phyloP scores from a whole-genome alignment of 2,888 invertebrate genomes.

The Eilema caniola region DNA sequence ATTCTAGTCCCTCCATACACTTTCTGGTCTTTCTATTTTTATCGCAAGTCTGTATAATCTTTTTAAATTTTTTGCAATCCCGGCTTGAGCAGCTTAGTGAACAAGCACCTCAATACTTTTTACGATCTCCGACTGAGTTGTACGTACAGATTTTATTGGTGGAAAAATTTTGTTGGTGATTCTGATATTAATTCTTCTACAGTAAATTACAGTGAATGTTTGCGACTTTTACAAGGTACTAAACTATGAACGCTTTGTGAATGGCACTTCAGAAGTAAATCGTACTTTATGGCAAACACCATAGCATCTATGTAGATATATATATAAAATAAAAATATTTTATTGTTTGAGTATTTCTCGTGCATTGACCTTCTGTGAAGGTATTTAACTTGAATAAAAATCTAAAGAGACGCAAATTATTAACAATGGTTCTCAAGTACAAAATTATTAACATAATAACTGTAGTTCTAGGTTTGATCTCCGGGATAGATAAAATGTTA shows the following conservation, averaged over 20 bases:
- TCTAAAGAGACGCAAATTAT: background rate
- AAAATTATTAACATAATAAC: background rate
- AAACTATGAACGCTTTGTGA: slow-evolving; percentile 20
- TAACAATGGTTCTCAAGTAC: background rate
- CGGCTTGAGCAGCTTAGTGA: background rate
- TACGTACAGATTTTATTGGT: slow-evolving; percentile 36
- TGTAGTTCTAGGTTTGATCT: background rate
- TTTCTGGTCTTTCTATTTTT: background rate
- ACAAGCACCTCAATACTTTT: slow-evolving; percentile 32
- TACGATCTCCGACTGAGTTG: slow-evolving; percentile 37
- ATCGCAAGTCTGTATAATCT: background rate
- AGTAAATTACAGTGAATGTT: slow-evolving; percentile 27
- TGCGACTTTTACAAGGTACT: slow-evolving; percentile 38
- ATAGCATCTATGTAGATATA: background rate
- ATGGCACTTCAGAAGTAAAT: background rate
- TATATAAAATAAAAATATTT: background rate
- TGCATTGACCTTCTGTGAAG: background rate
- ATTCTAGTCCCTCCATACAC: background rate
- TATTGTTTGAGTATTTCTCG: background rate
- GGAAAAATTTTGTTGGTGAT: slow-evolving; percentile 34
- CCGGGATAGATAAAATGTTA: background rate
- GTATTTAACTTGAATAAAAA: background rate
- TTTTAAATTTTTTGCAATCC: background rate
- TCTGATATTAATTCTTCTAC: slow-evolving; percentile 34
- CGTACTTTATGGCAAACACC: background rate